Base-by-base conservation (phyloP, 1,140 invertebrate species). In the Vollenhovia emeryi region DNA sequence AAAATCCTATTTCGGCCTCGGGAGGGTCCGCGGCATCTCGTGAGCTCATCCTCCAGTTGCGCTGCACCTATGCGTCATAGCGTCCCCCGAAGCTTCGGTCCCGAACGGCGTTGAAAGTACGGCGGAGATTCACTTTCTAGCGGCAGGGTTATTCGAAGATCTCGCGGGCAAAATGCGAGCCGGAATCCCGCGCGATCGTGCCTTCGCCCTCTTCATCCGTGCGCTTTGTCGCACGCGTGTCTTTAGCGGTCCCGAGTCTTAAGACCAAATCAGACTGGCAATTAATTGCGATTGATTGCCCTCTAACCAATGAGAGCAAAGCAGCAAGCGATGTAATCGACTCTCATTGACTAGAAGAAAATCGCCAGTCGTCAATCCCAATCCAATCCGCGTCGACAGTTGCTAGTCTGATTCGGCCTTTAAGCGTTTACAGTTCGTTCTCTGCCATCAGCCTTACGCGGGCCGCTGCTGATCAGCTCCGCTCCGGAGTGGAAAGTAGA, bases 51-150 rank as follows among this genome's bases (percentile, higher is more conserved):
- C 33, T 79, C 21, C 36, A 40, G 45, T 66, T 79, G 60, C 11
- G 21, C 43, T 45, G 45, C 15, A 68, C 24, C 1, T 40, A 55
- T 79, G 76, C 76, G 76, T 79, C 76, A 79, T 8, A 45, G n/a
- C 45, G 18, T 68, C 60, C 60, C 60, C 43, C n/a, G n/a, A 64
- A 64, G 11, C 60, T n/a, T 21, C 60, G 60, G n/a, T n/a, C 33
- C 9, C 36, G n/a, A 59, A 40, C 30, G 60, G 9, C 43, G 48
- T 68, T 55, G 76, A 78, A 62, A 60, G 73, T 45, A 40, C n/a
- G 52, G 45, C 33, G 15, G n/a, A 79, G 76, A 79, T 79, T 79
- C 60, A 79, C 76, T 79, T 79, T 79, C 76, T 79, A 68, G 45
- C 48, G 21, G n/a, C 15, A 18, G 15, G 21, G n/a, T 79, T 79